A percentile compares a stretch with the other conserved stretches of the same genome.
phyloP scores from a whole-genome alignment of 2,888 invertebrate species.

The Thera britannica region DNA sequence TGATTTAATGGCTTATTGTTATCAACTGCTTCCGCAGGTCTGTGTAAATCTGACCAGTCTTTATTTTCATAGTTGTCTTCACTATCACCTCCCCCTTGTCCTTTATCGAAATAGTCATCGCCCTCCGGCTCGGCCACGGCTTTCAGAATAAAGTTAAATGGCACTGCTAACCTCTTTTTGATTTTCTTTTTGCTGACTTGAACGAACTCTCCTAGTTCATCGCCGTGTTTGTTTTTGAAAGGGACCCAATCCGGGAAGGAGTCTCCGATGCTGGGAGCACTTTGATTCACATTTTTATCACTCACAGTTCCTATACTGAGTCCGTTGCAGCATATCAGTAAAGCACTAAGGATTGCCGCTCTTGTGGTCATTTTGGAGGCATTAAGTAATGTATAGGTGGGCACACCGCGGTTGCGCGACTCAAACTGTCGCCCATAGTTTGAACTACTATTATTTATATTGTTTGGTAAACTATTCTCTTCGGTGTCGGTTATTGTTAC shows the following conservation, averaged over 20 bases:
- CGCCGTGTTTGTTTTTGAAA: slow-evolving; percentile 74
- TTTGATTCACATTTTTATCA: slow-evolving; percentile 66
- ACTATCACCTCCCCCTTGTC: slow-evolving; percentile 62
- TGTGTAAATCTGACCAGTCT: slow-evolving; percentile 70
- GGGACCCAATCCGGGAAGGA: slow-evolving; percentile 80
- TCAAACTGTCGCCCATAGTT: slow-evolving; percentile 67
- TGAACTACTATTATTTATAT: slow-evolving; percentile 81
- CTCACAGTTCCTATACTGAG: slow-evolving; percentile 63
- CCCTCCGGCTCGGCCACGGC: slow-evolving; percentile 65
- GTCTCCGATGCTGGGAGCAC: slow-evolving; percentile 57
- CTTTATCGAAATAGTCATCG: slow-evolving; percentile 69
- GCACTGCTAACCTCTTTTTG: slow-evolving; percentile 72
- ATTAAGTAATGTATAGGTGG: slow-evolving; percentile 47
- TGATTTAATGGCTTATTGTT: slow-evolving; percentile 47
- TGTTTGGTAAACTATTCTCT: slow-evolving; percentile 77
- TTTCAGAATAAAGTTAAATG: slow-evolving; percentile 66
- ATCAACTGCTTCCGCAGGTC: slow-evolving; percentile 47
- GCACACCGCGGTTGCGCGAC: slow-evolving; percentile 62
- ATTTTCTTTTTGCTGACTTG: slow-evolving; percentile 62
- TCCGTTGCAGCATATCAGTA: slow-evolving; percentile 53
- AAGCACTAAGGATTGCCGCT: slow-evolving; percentile 43
- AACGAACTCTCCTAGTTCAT: slow-evolving; percentile 69
- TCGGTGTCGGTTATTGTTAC: slow-evolving; percentile 52
- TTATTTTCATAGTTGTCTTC: slow-evolving; percentile 75
- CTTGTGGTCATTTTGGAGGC: slow-evolving; percentile 48